Conservation (phyloP, 23 tunicate species). For the Halocynthia aurantium region DNA sequence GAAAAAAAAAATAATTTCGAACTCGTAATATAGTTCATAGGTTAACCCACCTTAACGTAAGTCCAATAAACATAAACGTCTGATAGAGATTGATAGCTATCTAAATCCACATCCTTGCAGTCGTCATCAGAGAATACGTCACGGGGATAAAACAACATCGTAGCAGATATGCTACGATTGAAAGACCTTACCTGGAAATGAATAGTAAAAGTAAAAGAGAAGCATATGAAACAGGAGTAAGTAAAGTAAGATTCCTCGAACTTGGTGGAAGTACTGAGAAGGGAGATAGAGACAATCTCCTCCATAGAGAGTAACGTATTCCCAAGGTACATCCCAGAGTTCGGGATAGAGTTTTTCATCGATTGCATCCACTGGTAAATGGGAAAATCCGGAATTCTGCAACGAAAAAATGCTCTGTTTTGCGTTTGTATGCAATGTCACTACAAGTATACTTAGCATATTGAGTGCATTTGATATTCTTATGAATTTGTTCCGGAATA, state of each 20-base stretch:
- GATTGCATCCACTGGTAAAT: slow-evolving; percentile 52
- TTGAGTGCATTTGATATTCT: too few relatives aligned
- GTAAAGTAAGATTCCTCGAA: not conserved
- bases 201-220: too few relatives aligned
- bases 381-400: slow-evolving; percentile 57
- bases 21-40: too few relatives aligned
- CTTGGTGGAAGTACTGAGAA: slow-evolving; percentile 71
- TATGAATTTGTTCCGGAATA: too few relatives aligned
- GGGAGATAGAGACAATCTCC: slow-evolving; percentile 88
- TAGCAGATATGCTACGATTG: slow-evolving; percentile 70
- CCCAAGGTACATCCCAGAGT: slow-evolving; percentile 72
- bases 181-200: slow-evolving; percentile 34
- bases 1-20: too few relatives aligned
- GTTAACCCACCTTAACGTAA: slow-evolving; percentile 11
- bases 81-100: slow-evolving; percentile 33
- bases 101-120: slow-evolving; percentile 52
- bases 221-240: too few relatives aligned
- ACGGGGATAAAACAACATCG: slow-evolving; percentile 62
- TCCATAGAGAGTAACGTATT: slow-evolving; percentile 45
- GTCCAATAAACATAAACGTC: slow-evolving; percentile 72
- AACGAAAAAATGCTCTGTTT: too few relatives aligned
- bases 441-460: too few relatives aligned
- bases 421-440: too few relatives aligned
- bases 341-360: slow-evolving; percentile 43
- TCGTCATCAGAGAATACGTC: slow-evolving; percentile 64